phyloP scores from a whole-genome alignment of 2,113 vertebrate genomes.

The Ellobius talpinus region DNA sequence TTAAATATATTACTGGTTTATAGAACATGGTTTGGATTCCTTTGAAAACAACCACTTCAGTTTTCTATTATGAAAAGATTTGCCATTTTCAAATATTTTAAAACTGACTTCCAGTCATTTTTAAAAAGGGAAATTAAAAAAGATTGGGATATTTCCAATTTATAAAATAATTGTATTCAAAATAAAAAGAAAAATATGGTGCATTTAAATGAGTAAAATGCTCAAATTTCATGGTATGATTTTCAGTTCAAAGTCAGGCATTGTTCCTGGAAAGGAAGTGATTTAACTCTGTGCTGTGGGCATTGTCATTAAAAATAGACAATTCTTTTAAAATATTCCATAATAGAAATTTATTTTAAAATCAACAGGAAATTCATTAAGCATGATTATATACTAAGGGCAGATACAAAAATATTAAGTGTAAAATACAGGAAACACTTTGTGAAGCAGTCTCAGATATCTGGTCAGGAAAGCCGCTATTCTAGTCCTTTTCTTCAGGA shows the following conservation, averaged over 20 bases:
- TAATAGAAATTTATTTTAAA: slow-evolving; percentile 63
- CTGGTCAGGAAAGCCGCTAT: not conserved
- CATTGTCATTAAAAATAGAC: slow-evolving; percentile 45
- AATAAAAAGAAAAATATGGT: not conserved
- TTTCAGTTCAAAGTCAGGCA: not conserved
- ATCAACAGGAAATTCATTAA: slow-evolving; percentile 73
- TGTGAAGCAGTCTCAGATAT: slow-evolving; percentile 27
- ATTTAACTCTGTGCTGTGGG: slow-evolving; percentile 29
- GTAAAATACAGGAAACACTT: slow-evolving; percentile 63
- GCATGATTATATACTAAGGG: slow-evolving; percentile 56
- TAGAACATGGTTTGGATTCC: not conserved
- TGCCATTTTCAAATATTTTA: slow-evolving; percentile 38
- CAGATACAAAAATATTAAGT: slow-evolving; percentile 2
- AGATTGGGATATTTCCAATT: not conserved
- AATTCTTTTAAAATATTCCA: slow-evolving; percentile 67
- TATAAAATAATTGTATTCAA: not conserved
- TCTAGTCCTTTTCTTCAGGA: not conserved
- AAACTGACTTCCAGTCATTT: not conserved
- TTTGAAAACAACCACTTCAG: slow-evolving; percentile 20
- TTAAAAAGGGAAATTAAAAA: not conserved
- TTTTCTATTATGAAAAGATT: not conserved
- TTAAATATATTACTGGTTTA: not conserved
- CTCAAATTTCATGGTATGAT: slow-evolving; percentile 55
- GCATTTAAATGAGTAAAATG: slow-evolving; percentile 45
- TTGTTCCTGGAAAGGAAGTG: slow-evolving; percentile 62